Evolutionary conservation across 2,888 invertebrate genomes (phyloP).

Genomic region (Drosophila antonietae): DNA sequence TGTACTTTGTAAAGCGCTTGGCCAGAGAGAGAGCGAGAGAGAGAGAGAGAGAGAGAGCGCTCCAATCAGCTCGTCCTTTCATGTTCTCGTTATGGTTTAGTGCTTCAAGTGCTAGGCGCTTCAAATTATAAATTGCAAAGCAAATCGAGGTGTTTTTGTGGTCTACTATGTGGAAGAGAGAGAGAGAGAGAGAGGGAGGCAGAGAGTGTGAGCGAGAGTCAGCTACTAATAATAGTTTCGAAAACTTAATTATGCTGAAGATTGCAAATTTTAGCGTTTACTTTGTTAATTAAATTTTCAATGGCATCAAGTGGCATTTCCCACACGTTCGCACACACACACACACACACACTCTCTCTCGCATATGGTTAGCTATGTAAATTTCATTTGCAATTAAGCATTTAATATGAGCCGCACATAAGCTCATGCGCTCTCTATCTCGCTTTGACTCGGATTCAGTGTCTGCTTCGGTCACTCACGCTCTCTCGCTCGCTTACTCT

Average conservation of each 20-base stretch:
- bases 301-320: slow-evolving; percentile 39
- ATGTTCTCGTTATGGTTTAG: slow-evolving; percentile 9
- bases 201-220: background rate
- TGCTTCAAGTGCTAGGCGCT: slow-evolving; percentile 23
- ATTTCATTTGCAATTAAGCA: slow-evolving; percentile 60
- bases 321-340: slow-evolving; percentile 16
- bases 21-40: background rate
- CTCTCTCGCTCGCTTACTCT: background rate
- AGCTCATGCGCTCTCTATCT: background rate
- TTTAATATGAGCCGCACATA: slow-evolving; percentile 31
- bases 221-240: background rate
- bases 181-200: background rate
- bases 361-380: background rate
- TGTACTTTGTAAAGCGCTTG: slow-evolving; percentile 7
- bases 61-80: slow-evolving; percentile 10
- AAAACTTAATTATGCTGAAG: slow-evolving; percentile 59
- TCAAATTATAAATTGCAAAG: slow-evolving; percentile 18
- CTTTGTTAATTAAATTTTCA: slow-evolving; percentile 65
- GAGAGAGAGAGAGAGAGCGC: background rate
- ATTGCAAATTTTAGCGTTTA: slow-evolving; percentile 54
- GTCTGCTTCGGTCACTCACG: background rate
- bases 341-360: background rate
- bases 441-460: background rate
- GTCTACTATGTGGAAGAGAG: slow-evolving; percentile 9
- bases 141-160: slow-evolving; percentile 34